Evolutionary conservation across 2,888 invertebrate genomes (phyloP), one percentile per base, ranked within the genome.

Genomic region (Rugalucina vietnamica): DNA sequence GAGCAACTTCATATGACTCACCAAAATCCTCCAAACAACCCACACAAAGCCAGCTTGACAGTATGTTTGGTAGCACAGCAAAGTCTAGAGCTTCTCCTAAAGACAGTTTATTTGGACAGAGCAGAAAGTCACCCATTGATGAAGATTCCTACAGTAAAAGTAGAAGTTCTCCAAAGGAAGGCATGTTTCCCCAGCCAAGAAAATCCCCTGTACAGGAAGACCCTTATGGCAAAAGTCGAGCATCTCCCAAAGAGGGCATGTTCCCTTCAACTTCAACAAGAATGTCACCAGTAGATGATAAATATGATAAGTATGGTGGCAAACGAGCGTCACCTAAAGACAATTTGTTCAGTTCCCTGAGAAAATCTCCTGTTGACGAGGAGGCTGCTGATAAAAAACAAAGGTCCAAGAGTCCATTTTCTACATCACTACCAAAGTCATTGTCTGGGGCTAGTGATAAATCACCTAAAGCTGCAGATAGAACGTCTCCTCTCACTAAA

Each of bases 31-130:
- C 43, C 24, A 72, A 72, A 49, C 72, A 39, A 27, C 72, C 39
- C 1, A 27, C 54, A 34, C 79, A 78, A 32, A 74, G 75, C 57
- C 81, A 84, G 50, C 79, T 87, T n/a, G 84, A 87, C 65, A 75
- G 73, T 39, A 82, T 87, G 82, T 87, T 85, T 74, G 87, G 87
- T 8, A 78, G 57, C 3, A 79, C 76, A 60, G 71, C 79, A 50
- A 79, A 73, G n/a, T 69, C 82, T 24, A 57, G 73, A 27, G 69
- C 82, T 1, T 82, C 82, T 21, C 82, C 82, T 14, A 49, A 77
- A 29, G 82, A 82, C 49, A 82, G 60, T 37, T 60, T 65, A 37
- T 74, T 39, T 21, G 49, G 50, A 21, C 50, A 69, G 32, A 29
- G 49, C 39, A 65, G 82, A 71, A 77, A 82, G 39, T 82, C 82